A percentile compares a stretch with the other conserved stretches of the same genome.
phyloP scores from a whole-genome alignment of 2,113 vertebrate genomes.

The Marcusenius ussheri region DNA sequence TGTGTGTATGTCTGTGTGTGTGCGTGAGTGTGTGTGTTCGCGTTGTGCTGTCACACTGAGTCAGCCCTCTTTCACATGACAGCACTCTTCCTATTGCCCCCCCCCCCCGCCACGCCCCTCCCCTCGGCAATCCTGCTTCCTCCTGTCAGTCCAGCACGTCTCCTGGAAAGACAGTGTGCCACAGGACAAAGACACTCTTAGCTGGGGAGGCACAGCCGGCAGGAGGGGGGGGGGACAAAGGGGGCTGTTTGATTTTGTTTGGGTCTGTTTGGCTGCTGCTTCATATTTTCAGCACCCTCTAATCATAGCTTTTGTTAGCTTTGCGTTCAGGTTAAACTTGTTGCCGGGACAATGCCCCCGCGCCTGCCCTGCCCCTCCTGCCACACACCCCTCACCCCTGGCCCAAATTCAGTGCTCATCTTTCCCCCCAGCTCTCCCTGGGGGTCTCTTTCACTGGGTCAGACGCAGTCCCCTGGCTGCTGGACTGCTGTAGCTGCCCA shows the following conservation, averaged over 20 bases:
- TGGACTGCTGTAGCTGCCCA: not conserved
- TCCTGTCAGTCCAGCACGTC: not conserved
- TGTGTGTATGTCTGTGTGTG: no score
- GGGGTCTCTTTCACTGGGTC: slow-evolving; percentile 33
- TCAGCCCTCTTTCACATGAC: not conserved
- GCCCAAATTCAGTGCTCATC: slow-evolving; percentile 33
- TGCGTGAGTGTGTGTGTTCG: not conserved
- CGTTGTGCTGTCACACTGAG: not conserved
- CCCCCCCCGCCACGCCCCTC: not conserved
- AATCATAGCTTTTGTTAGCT: slow-evolving; percentile 64
- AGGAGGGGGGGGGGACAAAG: slow-evolving; percentile 40
- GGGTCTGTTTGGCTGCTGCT: slow-evolving; percentile 53
- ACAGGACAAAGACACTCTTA: not conserved
- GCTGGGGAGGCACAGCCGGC: not conserved
- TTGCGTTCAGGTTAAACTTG: slow-evolving; percentile 64
- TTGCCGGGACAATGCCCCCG: slow-evolving; percentile 36
- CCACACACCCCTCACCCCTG: not conserved
- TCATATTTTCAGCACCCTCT: slow-evolving; percentile 65
- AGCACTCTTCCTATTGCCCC: not conserved
- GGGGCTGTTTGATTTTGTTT: slow-evolving; percentile 50
- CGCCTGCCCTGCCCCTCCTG: not conserved
- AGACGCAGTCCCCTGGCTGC: slow-evolving; percentile 24
- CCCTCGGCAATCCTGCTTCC: not conserved
- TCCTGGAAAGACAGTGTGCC: not conserved
- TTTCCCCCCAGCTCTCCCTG: slow-evolving; percentile 27